A percentile compares a stretch with the other conserved stretches of the same genome.
These are phyloP conservation scores for Trichomycterus rosablanca DNA, from an alignment of 2,113 vertebrate genomes.

Conservation along the genomic window DNA sequence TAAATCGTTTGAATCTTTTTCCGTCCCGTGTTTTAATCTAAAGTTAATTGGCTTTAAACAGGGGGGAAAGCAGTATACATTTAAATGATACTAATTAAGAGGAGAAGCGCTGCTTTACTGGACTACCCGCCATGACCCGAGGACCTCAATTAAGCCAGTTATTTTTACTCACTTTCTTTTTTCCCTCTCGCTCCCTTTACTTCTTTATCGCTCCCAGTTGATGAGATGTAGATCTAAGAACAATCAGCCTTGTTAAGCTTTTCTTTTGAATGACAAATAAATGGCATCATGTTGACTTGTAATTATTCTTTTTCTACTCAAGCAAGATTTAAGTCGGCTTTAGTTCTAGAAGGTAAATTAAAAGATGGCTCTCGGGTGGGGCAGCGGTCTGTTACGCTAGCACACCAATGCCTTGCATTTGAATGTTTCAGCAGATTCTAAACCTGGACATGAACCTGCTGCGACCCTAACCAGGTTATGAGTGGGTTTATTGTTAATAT, in stretches of 20 bases:
- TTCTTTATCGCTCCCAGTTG: conserved; percentile 24
- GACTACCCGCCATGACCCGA: conserved; percentile 59
- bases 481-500: too few species aligned
- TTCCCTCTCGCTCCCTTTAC: background rate
- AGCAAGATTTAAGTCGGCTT: background rate
- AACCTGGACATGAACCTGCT: too few species aligned
- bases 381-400: too few species aligned
- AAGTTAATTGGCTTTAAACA: conserved; percentile 67
- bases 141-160: conserved; percentile 72
- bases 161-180: conserved; percentile 63
- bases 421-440: too few species aligned
- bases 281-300: conserved; percentile 24
- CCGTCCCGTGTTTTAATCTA: conserved; percentile 54
- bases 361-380: too few species aligned
- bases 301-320: conserved; percentile 25
- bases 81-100: conserved; percentile 77
- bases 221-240: conserved; percentile 30
- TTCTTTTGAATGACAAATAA: conserved; percentile 32
- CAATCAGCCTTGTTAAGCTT: conserved; percentile 26
- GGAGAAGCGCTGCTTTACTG: conserved; percentile 63
- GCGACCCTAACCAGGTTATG: too few species aligned
- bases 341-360: background rate
- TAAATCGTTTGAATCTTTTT: conserved; percentile 43
- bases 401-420: too few species aligned
- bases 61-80: conserved; percentile 49